phyloP scores from a whole-genome alignment of 2,888 invertebrate species.

The Eupithecia dodoneata region DNA sequence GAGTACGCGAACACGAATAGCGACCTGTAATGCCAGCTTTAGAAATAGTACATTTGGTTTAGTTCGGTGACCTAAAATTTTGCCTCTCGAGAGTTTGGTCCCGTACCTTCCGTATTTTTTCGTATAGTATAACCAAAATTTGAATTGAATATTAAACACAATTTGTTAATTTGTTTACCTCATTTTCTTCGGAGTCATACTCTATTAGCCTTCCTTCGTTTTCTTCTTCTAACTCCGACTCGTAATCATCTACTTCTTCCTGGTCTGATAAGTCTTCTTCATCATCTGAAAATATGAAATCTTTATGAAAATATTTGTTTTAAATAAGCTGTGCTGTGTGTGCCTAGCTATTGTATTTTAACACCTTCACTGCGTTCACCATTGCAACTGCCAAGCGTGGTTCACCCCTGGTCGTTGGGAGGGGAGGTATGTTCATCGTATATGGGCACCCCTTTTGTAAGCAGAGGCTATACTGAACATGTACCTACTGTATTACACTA shows the following conservation, averaged over 20 bases:
- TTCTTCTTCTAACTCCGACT: slow-evolving; percentile 62
- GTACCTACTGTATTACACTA: not conserved
- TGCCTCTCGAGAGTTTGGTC: not conserved
- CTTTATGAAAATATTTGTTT: not conserved
- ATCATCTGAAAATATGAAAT: slow-evolving; percentile 58
- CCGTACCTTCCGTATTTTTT: not conserved
- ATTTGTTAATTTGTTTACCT: slow-evolving; percentile 65
- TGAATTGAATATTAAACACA: not conserved
- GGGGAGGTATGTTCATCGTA: not conserved
- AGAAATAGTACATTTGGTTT: no score
- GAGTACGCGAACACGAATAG: no score
- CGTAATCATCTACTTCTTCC: slow-evolving; percentile 64
- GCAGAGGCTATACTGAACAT: not conserved
- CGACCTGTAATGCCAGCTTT: no score
- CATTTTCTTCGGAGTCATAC: slow-evolving; percentile 95
- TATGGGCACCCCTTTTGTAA: not conserved
- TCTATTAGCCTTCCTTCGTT: slow-evolving; percentile 81
- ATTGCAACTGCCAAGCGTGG: not conserved
- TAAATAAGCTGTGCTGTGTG: not conserved
- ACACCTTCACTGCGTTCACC: not conserved
- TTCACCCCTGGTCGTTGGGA: not conserved
- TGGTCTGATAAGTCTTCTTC: slow-evolving; percentile 65
- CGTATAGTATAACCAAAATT: not conserved
- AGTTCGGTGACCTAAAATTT: no score
- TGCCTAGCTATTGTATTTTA: no score